Evolutionary conservation across 1,140 invertebrate species (phyloP).

Genomic region (Drosophila grimshawi): DNA sequence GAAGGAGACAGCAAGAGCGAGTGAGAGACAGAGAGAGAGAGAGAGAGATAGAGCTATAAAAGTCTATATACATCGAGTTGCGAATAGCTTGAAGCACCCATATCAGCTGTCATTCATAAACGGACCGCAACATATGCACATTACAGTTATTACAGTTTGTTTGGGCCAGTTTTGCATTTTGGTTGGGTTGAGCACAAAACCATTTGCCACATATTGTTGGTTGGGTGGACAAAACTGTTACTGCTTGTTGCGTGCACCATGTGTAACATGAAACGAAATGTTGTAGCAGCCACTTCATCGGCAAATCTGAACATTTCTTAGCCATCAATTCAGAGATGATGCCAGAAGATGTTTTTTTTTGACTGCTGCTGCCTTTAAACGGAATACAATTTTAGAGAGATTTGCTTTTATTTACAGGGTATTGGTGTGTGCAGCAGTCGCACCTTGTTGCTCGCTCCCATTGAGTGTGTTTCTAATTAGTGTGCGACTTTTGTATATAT

Average conservation of each 20-base stretch:
- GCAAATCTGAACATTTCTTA: no score
- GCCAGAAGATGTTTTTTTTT: no score
- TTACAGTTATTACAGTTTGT: conserved; percentile 42
- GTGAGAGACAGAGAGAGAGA: not conserved
- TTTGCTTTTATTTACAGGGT: not conserved
- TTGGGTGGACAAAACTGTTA: not conserved
- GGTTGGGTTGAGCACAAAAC: conserved; percentile 5
- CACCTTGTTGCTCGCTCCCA: not conserved
- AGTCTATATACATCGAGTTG: not conserved
- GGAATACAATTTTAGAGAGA: no score
- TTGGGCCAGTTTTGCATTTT: conserved; percentile 18
- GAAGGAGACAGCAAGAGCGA: no score
- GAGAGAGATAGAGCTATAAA: not conserved
- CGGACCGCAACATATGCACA: conserved; percentile 38
- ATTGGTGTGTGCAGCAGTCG: not conserved
- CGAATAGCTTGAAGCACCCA: conserved; percentile 8
- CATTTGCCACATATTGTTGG: conserved; percentile 32
- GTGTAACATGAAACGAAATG: not conserved
- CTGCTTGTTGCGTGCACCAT: not conserved
- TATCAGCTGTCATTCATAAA: conserved; percentile 30
- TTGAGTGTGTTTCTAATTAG: conserved; percentile 24
- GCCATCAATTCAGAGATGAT: no score
- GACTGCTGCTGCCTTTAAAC: no score
- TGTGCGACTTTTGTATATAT: conserved; percentile 17
- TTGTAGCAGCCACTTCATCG: no score